Conservation (phyloP, 1,140 invertebrate species). For the Atopsyche davidsoni region DNA sequence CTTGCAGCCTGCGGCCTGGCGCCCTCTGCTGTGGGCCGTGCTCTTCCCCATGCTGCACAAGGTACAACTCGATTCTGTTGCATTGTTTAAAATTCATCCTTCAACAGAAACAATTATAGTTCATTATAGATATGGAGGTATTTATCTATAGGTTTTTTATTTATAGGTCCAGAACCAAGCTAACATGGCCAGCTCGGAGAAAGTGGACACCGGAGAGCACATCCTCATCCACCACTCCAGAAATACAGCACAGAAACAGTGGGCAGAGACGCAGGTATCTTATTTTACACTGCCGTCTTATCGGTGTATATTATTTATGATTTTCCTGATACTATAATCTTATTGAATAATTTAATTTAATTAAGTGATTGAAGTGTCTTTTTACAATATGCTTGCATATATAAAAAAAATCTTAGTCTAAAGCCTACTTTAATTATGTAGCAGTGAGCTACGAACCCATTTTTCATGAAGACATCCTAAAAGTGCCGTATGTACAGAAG, state of each 20-base stretch:
- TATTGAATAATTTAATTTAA: too few relatives aligned
- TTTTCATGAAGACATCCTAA: too few relatives aligned
- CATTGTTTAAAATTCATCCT: neutral
- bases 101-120: neutral
- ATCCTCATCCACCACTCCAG: slow-evolving; percentile 97
- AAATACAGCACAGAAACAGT: slow-evolving; percentile 98
- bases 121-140: neutral
- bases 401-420: too few relatives aligned
- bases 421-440: too few relatives aligned
- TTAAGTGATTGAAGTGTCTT: too few relatives aligned
- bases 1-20: slow-evolving; percentile 83
- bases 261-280: slow-evolving; percentile 92
- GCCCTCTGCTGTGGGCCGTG: slow-evolving; percentile 83
- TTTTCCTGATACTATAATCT: too few relatives aligned
- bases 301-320: too few relatives aligned
- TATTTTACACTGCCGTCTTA: too few relatives aligned
- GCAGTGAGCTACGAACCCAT: too few relatives aligned
- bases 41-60: slow-evolving; percentile 94
- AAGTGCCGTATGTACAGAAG: too few relatives aligned
- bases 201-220: slow-evolving; percentile 86
- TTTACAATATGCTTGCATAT: too few relatives aligned
- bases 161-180: slow-evolving; percentile 62
- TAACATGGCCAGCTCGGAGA: slow-evolving; percentile 87
- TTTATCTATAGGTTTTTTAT: neutral
- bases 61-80: slow-evolving; percentile 53